Base-by-base conservation (phyloP, 2,797 vertebrate species). In the Onychomys arenicola region DNA sequence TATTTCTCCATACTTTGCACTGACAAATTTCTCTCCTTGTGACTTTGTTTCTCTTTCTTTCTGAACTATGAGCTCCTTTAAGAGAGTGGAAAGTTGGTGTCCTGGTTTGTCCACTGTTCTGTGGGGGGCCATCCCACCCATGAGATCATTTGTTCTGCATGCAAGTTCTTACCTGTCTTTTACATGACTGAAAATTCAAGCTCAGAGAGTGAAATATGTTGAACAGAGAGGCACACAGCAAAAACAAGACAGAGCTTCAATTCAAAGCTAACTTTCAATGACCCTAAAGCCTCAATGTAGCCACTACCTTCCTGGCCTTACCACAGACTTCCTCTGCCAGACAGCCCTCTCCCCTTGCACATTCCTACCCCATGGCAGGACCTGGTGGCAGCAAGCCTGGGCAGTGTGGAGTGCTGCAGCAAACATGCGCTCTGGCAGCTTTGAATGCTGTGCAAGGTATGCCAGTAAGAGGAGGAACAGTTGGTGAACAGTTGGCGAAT, bases 401-500 rank as follows among this genome's bases (percentile, higher is more conserved):
- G 97, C 97, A 97, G 97, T 55, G 0, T 46, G 92, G 9, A 92
- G 95, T 89, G 96, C 97, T 97, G 93, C 96, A 95, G 97, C 97
- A 96, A 95, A 97, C 98, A 98, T 40, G 80, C 57, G 89, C 96
- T 11, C 98, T 98, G 97, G 98, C 98, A 98, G 97, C 98, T 98
- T 96, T 93, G 97, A 98, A 96, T 52, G 37, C 89, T 92, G 97
- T 93, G 88, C 89, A 98, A 98, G 98, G 98, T 98, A 98, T 96
- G 98, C 98, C 98, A 98, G 97, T 5, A 89, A 98, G 96, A 89
- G 0, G 94, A 98, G 98, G 98, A 98, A 98, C 99, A 98, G 98
- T 98, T 98, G 98, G 98, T 98, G 98, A 99, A 98, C 98, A 99
- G 98, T 99, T 99, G 98, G 98, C 94, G 97, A 98, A 98, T 98